Percentiles rank a stretch among this genome's conserved stretches.
Evolutionary conservation across 2,797 vertebrate species (phyloP).

Genomic region (Oreochromis mossambicus): DNA sequence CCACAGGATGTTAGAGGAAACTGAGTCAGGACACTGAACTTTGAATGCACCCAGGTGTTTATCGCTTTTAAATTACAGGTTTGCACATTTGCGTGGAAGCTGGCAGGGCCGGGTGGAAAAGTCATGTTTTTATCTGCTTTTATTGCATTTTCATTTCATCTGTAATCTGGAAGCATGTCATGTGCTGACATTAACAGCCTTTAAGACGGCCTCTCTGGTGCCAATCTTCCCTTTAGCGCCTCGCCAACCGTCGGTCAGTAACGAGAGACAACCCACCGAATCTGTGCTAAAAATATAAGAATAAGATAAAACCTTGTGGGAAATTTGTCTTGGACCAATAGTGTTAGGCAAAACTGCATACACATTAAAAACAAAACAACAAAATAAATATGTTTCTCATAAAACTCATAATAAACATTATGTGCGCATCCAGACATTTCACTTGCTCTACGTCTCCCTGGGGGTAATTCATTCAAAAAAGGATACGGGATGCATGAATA

Average conservation of each 20-base stretch:
- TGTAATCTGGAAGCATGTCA: not conserved
- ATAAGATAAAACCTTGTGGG: not conserved
- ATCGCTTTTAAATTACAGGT: constrained; percentile 29
- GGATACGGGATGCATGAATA: fast-evolving
- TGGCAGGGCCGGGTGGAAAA: not conserved
- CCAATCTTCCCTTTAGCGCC: fast-evolving
- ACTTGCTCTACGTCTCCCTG: not conserved
- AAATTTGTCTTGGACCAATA: not conserved
- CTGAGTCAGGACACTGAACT: constrained; percentile 14
- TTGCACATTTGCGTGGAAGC: not conserved
- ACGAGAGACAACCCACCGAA: not conserved
- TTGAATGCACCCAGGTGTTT: not conserved
- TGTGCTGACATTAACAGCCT: not conserved
- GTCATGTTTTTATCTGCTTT: not conserved
- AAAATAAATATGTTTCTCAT: not conserved
- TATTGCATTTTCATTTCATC: not conserved
- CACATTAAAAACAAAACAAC: not conserved
- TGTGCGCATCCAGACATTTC: not conserved
- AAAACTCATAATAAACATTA: too few species aligned
- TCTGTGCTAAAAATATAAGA: not conserved
- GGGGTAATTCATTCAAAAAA: not conserved
- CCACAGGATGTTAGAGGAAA: not conserved
- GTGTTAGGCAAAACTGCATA: not conserved
- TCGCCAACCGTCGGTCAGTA: fast-evolving
- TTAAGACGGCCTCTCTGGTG: not conserved